Evolutionary conservation across 2,113 vertebrate genomes (phyloP), one percentile per base, ranked within the genome.

Genomic region (Ptychochromis oligacanthus): DNA sequence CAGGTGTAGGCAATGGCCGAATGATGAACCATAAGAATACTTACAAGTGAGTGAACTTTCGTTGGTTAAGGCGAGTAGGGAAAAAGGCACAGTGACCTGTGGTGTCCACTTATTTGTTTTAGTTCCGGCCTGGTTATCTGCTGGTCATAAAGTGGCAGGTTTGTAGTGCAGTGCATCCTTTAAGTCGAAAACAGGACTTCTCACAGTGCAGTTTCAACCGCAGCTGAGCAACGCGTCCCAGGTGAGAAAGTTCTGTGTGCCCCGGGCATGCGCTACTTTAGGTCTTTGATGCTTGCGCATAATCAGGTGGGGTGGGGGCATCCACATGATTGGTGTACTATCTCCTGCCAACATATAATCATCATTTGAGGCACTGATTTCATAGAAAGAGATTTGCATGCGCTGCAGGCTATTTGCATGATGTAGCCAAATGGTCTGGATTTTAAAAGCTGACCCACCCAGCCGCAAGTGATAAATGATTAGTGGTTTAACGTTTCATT

Each of bases 211-310:
- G 20, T 4, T 3, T 24, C 20, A 60, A 24, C 22, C 34, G 83
- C 79, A 81, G 52, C 90, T 64, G 75, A 90, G 91, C 91, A 92
- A 92, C 89, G 77, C 58, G 64, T 92, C 86, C 60, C 90, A 86
- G 84, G 92, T 91, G 88, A 80, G 70, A 18, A 6, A 28, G 26
- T 15, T 9, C 11, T 9, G 60, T 17, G 74, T 6, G 70, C 59
- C 77, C 28, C 0, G 88, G 57, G 92, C 91, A 91, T 92, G 88
- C 85, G 81, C 81, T 17, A 18, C 26, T 13, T 18, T 17, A n/a
- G n/a, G 17, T 26, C n/a, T 18, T 36, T 3, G n/a, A 58, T n/a
- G 0, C 38, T 58, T 11, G 15, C 55, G n/a, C 15, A 61, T 46
- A 43, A n/a, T n/a, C n/a, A n/a, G n/a, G n/a, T n/a, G n/a, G n/a